phyloP scores from a whole-genome alignment of 2,888 invertebrate species.

The Antheraea yamamai region DNA sequence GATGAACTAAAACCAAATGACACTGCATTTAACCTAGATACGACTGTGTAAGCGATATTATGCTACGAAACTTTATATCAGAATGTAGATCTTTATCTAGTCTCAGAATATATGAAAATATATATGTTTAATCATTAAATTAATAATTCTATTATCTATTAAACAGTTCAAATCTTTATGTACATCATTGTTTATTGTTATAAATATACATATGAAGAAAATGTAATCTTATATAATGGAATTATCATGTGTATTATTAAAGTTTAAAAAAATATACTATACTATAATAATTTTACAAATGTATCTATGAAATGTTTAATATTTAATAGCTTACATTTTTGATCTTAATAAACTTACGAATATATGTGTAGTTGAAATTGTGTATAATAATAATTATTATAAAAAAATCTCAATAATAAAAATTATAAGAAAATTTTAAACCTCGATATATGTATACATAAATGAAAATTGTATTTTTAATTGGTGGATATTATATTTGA shows the following conservation, averaged over 20 bases:
- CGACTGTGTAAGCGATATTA: not conserved
- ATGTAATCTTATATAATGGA: not conserved
- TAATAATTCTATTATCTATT: not conserved
- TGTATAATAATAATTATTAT: not conserved
- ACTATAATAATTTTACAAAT: not conserved
- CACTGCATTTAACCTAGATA: not conserved
- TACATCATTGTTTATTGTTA: not conserved
- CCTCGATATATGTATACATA: not conserved
- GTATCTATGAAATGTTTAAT: not conserved
- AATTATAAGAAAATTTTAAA: not conserved
- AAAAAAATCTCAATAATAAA: not conserved
- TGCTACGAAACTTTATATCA: not conserved
- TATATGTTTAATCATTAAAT: not conserved
- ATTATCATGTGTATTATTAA: not conserved
- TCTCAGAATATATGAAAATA: not conserved
- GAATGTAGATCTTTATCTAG: not conserved
- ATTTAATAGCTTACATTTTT: not conserved
- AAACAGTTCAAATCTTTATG: not conserved
- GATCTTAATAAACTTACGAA: not conserved
- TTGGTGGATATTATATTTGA: no score
- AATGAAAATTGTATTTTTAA: no score
- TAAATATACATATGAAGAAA: not conserved
- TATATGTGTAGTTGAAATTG: not conserved
- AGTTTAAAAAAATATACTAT: not conserved
- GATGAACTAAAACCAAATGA: conserved; percentile 4